Base-by-base conservation (phyloP, 2,797 vertebrate genomes). In the Diplodus sargus region DNA sequence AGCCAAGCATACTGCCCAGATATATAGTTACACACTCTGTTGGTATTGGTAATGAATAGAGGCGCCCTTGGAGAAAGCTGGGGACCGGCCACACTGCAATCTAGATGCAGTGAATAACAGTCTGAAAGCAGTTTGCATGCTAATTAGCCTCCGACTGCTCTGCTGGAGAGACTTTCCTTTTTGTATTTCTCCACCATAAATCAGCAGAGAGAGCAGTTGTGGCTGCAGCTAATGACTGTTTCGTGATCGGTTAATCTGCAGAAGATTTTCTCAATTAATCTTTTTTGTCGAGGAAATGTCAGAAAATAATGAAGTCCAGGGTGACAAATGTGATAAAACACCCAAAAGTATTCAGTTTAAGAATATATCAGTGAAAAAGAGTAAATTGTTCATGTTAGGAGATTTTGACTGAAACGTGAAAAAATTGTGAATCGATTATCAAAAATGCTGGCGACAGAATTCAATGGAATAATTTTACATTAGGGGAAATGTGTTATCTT, bases 1-100 rank as follows among this genome's bases (percentile, higher is more conserved):
- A 79, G 68, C 70, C 58, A 22, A 43, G 70, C 65, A 42, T 53
- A 23, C 59, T 59, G 53, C 78, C 63, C 20, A 2, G 51, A 74
- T 65, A 22, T 75, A 60, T 70, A 10, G 58, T 83, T 84, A 70
- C 76, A 75, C 77, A 79, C 64, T 64, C 58, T 79, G 78, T 71
- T 79, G 76, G 74, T 81, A 74, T 70, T 75, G 79, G 70, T 90
- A 90, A 89, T 90, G 71, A 92, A 88, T 78, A 71, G 80, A 70
- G 30, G 64, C 15, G 10, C 51, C 28, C 30, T 76, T 20, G 39
- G 43, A 78, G 68, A 72, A 68, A 54, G 25, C n/a, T 16, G 22
- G 30, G 22, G 22, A 64, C 64, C 52, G 66, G 22, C 10, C 51
- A 53, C 20, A 20, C 60, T 28, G 61, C 34, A 70, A 12, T 78